These are phyloP conservation scores for Yponomeuta plumbellus DNA, from an alignment of 2,888 invertebrate genomes.

Conservation along the genomic window DNA sequence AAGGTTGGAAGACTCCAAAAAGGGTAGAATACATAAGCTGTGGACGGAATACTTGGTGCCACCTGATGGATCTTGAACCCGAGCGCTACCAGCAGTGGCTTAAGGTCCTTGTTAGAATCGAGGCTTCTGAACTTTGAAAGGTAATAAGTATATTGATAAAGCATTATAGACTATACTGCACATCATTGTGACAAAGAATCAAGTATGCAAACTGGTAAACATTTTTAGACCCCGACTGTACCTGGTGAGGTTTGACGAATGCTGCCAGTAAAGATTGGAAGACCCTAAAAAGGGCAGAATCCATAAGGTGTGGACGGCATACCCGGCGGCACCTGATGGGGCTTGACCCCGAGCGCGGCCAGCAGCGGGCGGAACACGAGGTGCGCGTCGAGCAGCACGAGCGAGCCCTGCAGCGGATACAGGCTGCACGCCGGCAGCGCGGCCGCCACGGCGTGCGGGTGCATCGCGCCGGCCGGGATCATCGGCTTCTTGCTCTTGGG, in stretches of 20 bases:
- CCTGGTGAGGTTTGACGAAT: conserved; percentile 44
- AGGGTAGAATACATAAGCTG: no score
- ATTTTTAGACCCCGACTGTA: no score
- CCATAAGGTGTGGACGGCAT: not conserved
- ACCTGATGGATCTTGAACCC: conserved; percentile 95
- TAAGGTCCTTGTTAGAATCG: no score
- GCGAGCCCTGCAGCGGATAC: conserved; percentile 88
- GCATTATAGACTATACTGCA: no score
- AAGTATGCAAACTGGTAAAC: no score
- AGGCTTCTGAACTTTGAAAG: no score
- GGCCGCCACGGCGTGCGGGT: conserved; percentile 53
- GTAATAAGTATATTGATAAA: no score
- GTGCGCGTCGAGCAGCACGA: conserved; percentile 92
- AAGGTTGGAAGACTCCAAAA: conserved; percentile 94
- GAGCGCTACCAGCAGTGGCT: conserved; percentile 91
- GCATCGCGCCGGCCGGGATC: conserved; percentile 66
- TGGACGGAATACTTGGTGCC: conserved; percentile 30
- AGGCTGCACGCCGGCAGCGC: conserved; percentile 79
- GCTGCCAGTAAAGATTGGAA: conserved; percentile 94
- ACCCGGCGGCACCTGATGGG: conserved; percentile 81
- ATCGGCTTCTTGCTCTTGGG: conserved; percentile 66
- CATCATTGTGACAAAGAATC: no score
- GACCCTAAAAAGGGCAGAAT: conserved; percentile 54
- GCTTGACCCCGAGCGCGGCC: conserved; percentile 92
- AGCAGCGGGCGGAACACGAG: conserved; percentile 95